Base-by-base conservation (phyloP, 2,888 invertebrate genomes). In the Tillus elongatus region DNA sequence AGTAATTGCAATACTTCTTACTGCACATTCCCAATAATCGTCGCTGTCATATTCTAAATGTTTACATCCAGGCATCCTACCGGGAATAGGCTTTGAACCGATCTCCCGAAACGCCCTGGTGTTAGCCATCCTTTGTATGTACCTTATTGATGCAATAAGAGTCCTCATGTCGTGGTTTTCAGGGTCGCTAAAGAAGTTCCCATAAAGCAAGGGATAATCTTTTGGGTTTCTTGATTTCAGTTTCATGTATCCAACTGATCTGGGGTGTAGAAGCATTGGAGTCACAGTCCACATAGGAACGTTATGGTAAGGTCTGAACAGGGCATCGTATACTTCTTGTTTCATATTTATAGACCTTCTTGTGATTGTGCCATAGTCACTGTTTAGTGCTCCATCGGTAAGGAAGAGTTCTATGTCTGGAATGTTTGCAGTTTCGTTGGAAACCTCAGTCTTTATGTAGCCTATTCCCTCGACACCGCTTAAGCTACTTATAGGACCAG, bases 351-450 rank as follows among this genome's bases (percentile, higher is more conserved):
- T 28, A 2, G 42, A 33, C 13, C 36, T 41, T 10, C 45, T 39
- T 26, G 39, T 40, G 12, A 46, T 15, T 14, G 48, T 52, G 1
- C 77, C 74, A 19, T 68, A 69, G 45, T 77, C 75, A 1, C 74
- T 70, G 2, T 71, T 69, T 9, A 77, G 50, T n/a, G 73, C 71
- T 6, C 73, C 70, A 15, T 73, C 71, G 0, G 70, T 51, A 40
- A 78, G 75, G 30, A 80, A 52, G 13, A 79, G 56, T 57, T 82
- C 78, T n/a, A 81, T 68, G 47, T 81, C 79, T 1, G 81, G 79
- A 49, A 69, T 70, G 40, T 73, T 71, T 2, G 69, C 68, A 1
- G 57, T 42, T 52, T 73, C 72, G 4, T 63, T 54, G 2, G 74
- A 57, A 2, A 69, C 62, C 43, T 73, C 72, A 9, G 79, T 71